A percentile compares a stretch with the other conserved stretches of the same genome.
These are phyloP conservation scores for Arbacia lixula DNA, from an alignment of 53 echinoderm and acorn worm genomes.

Conservation along the genomic window DNA sequence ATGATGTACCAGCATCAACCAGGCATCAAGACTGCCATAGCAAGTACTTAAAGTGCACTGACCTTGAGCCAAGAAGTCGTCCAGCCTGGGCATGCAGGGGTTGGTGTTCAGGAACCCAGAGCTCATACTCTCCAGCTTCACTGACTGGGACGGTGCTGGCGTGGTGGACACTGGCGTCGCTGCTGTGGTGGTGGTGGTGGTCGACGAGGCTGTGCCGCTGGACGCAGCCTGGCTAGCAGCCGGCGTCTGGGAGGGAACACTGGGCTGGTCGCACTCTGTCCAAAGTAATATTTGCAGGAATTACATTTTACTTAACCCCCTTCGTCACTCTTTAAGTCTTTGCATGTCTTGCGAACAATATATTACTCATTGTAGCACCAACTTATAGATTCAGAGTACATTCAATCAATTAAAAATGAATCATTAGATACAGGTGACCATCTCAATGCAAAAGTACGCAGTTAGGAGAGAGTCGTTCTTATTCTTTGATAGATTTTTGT, in stretches of 20 bases:
- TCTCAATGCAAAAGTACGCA: too few relatives aligned
- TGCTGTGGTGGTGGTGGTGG: conserved; percentile 67
- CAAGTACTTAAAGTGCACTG: neutral
- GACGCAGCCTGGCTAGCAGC: conserved; percentile 47
- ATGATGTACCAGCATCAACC: too few relatives aligned
- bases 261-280: conserved; percentile 72
- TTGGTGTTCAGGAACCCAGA: conserved; percentile 45
- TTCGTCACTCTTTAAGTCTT: neutral
- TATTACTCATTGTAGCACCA: too few relatives aligned
- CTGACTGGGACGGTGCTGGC: conserved; percentile 22
- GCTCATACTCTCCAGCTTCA: conserved; percentile 73
- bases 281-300: neutral
- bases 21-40: too few relatives aligned
- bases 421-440: too few relatives aligned
- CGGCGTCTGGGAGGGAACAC: conserved; percentile 56
- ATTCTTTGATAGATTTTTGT: too few relatives aligned
- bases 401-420: too few relatives aligned
- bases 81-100: conserved; percentile 80
- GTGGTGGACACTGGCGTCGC: conserved; percentile 9
- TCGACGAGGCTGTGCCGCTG: conserved; percentile 66
- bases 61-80: conserved; percentile 89
- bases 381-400: too few relatives aligned
- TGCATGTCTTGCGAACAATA: too few relatives aligned
- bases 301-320: neutral
- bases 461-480: too few relatives aligned